Base-by-base conservation (phyloP, 2,113 vertebrate genomes). In the Poeciliopsis retropinna region DNA sequence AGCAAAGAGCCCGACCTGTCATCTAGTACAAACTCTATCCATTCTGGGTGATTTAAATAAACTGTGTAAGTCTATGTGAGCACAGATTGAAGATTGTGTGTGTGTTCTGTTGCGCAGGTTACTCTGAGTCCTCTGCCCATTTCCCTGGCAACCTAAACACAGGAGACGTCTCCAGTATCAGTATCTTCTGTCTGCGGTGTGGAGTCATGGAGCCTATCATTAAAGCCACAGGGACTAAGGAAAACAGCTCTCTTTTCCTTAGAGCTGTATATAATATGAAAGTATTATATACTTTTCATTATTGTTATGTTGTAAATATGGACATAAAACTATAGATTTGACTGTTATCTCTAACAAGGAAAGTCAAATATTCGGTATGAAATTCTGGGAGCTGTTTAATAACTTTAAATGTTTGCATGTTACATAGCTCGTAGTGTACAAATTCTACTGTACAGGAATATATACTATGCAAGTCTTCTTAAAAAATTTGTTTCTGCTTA, bases 101-200 rank as follows among this genome's bases (percentile, higher is more conserved):
- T 72, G 76, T 75, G 57, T 76, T 67, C 61, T 85, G 86, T 87
- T 84, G 82, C 73, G 76, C 68, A 41, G 61, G 84, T 74, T n/a
- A 57, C 60, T 54, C 87, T 22, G 51, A 75, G 83, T 78, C 70
- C 82, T 79, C 69, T 70, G 67, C 73, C 79, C 15, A 92, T 94
- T 89, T 77, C 92, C 92, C 2, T 0, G 89, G 92, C 74, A 91
- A 94, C 93, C 22, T 79, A 82, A 90, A 92, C 92, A 92, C 88
- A 83, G 27, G 60, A 80, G 41, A 74, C 72, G 80, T 93, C 93
- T 95, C 93, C 83, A 75, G 89, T 94, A 88, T 93, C 93, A 85
- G 60, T 67, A 83, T 88, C 76, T 31, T 80, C 73, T 27, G 69
- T 76, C 85, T 87, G 51, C 71, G 75, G 82, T 51, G 83, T 73